phyloP scores from a whole-genome alignment of 2,888 invertebrate genomes.

The Meliscaeva auricollis region DNA sequence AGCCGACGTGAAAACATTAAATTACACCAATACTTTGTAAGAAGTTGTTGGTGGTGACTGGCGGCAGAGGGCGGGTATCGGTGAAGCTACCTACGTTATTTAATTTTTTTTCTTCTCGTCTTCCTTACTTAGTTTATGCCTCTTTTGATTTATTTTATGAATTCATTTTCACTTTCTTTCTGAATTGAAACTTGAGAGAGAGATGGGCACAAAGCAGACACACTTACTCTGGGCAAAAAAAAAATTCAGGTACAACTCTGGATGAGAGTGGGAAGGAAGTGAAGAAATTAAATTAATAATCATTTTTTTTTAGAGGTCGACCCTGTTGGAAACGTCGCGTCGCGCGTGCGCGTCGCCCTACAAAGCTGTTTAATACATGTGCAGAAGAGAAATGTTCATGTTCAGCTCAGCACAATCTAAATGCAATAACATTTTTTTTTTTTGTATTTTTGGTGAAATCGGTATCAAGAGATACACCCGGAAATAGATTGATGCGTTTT shows the following conservation, averaged over 20 bases:
- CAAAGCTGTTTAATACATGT: neutral
- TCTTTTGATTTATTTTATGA: constrained; percentile 64
- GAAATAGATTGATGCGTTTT: constrained; percentile 36
- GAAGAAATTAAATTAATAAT: constrained; percentile 53
- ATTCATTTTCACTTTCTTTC: constrained; percentile 73
- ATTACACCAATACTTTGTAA: constrained; percentile 58
- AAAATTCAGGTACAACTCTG: neutral
- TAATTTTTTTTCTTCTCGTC: constrained; percentile 55
- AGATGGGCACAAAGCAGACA: constrained; percentile 19
- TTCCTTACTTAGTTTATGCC: constrained; percentile 55
- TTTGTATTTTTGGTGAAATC: constrained; percentile 61
- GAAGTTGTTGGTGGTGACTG: neutral
- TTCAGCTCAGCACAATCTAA: neutral
- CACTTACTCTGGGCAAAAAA: neutral
- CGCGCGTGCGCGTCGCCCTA: constrained; percentile 32
- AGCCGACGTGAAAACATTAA: constrained; percentile 64
- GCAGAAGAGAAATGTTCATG: constrained; percentile 49
- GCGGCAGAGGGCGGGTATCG: neutral
- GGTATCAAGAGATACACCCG: constrained; percentile 9
- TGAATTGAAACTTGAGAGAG: constrained; percentile 17
- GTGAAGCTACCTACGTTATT: constrained; percentile 49
- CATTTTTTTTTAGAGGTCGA: constrained; percentile 33
- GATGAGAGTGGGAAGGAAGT: constrained; percentile 29
- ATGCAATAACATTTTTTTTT: constrained; percentile 39
- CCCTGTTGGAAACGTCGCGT: neutral